A percentile compares a stretch with the other conserved stretches of the same genome.
Evolutionary conservation across 2,113 vertebrate genomes (phyloP).

Genomic region (Cavia aperea): DNA sequence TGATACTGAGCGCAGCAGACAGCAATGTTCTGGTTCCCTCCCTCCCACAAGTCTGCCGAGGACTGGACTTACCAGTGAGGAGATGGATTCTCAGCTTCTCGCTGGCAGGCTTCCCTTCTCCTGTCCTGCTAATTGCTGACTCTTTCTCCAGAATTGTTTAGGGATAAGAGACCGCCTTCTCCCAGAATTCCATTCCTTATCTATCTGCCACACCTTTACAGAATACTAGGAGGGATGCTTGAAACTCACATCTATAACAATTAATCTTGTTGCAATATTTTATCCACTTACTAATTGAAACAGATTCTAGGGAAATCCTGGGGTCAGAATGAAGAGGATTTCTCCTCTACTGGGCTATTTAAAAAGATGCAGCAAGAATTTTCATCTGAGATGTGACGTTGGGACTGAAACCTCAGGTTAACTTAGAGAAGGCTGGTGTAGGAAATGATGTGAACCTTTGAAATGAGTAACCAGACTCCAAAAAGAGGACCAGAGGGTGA

Average conservation of each 20-base stretch:
- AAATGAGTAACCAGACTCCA: background rate
- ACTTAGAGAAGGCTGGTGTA: background rate
- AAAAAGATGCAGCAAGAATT: background rate
- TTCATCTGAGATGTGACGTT: background rate
- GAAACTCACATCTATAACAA: background rate
- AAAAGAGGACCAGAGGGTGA: background rate
- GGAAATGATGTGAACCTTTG: background rate
- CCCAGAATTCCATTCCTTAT: conserved; percentile 36
- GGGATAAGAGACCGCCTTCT: background rate
- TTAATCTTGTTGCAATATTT: background rate
- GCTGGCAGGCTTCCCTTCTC: background rate
- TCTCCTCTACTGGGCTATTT: background rate
- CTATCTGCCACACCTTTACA: background rate
- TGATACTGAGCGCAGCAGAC: background rate
- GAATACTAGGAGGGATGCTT: background rate
- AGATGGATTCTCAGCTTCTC: background rate
- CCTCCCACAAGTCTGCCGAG: background rate
- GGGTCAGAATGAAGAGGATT: background rate
- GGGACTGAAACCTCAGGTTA: background rate
- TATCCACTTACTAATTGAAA: background rate
- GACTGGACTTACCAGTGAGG: background rate
- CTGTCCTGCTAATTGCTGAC: too few relatives aligned
- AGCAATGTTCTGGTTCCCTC: background rate
- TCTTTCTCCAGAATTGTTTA: background rate
- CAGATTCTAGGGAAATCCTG: background rate